Evolutionary conservation across 23 tunicate genomes (phyloP), one percentile per base, ranked within the genome.

Genomic region (Trididemnum miniatum): DNA sequence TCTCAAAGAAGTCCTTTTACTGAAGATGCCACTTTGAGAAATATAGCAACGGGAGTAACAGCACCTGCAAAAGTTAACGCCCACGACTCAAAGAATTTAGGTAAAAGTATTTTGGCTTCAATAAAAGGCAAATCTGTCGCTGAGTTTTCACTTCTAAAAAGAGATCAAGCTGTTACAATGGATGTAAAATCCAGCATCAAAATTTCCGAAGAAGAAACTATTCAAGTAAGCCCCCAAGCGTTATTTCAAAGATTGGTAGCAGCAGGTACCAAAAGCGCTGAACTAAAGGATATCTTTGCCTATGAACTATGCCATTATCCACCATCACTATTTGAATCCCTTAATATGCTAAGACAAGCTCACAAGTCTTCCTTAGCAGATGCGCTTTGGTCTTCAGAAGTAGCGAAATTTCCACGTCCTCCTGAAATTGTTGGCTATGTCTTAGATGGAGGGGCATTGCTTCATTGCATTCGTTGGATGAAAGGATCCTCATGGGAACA

Each of bases 291-390:
- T 9, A 24, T 64, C 7, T n/a, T 64, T 26, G 23, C 18, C 9
- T 64, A 12, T n/a, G 71, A 64, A 64, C 24, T 64, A 12, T 64
- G 71, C n/a, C 71, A 64, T n/a, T n/a, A n/a, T n/a, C 30, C 71
- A 5, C n/a, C 71, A 64, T 20, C 71, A 23, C n/a, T 64, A 24
- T n/a, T 64, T 64, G 71, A 64, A n/a, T 64, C 71, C 20, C 7
- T n/a, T n/a, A n/a, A n/a, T n/a, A n/a, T 64, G 29, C 27, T 12
- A 15, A 64, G 29, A 64, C 71, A 5, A 12, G 20, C 71, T 5
- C 7, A 12, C 71, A 64, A 64, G 71, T 23, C 71, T 26, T 64
- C 71, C 24, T 15, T 64, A 24, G 71, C 23, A n/a, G 23, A 64
- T 24, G 7, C n/a, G 29, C 30, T n/a, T 20, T 64, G 71, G 24